Evolutionary conservation across 1,140 invertebrate species (phyloP).

Genomic region (Ctenoplectra terminalis): DNA sequence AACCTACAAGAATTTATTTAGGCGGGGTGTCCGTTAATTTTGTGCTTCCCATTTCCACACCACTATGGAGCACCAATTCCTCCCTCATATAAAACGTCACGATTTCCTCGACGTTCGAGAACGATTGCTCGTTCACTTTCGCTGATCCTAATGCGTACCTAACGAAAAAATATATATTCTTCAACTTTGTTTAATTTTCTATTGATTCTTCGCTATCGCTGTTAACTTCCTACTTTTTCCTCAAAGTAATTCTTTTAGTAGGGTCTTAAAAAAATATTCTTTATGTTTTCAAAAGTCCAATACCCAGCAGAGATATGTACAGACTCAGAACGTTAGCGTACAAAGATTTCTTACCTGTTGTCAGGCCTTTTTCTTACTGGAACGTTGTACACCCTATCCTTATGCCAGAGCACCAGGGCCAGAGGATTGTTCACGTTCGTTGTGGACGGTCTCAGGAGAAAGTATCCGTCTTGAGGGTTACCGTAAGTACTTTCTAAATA

Average conservation of each 20-base stretch:
- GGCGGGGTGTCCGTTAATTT: slow-evolving; percentile 77
- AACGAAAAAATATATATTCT: slow-evolving; percentile 13
- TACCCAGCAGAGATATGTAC: neutral
- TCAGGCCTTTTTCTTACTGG: slow-evolving; percentile 78
- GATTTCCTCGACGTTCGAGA: slow-evolving; percentile 78
- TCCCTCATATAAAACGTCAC: slow-evolving; percentile 75
- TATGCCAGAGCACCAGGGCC: slow-evolving; percentile 78
- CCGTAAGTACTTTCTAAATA: slow-evolving; percentile 74
- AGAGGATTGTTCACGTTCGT: slow-evolving; percentile 77
- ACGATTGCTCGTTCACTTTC: slow-evolving; percentile 76
- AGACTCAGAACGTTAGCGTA: slow-evolving; percentile 2
- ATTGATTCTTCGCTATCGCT: too few relatives aligned
- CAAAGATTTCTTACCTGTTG: slow-evolving; percentile 70
- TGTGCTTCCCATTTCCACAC: slow-evolving; percentile 76
- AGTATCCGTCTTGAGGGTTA: slow-evolving; percentile 76
- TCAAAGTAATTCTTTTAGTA: too few relatives aligned
- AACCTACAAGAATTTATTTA: slow-evolving; percentile 55
- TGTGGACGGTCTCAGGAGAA: slow-evolving; percentile 78
- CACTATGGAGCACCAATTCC: slow-evolving; percentile 75
- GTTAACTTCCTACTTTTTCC: neutral
- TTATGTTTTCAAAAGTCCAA: slow-evolving; percentile 20
- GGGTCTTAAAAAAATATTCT: too few relatives aligned
- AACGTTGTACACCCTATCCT: slow-evolving; percentile 79
- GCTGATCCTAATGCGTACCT: slow-evolving; percentile 78
- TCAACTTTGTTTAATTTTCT: neutral